Evolutionary conservation across 2,797 vertebrate genomes (phyloP).

Genomic region (Sebastes hubbsi): DNA sequence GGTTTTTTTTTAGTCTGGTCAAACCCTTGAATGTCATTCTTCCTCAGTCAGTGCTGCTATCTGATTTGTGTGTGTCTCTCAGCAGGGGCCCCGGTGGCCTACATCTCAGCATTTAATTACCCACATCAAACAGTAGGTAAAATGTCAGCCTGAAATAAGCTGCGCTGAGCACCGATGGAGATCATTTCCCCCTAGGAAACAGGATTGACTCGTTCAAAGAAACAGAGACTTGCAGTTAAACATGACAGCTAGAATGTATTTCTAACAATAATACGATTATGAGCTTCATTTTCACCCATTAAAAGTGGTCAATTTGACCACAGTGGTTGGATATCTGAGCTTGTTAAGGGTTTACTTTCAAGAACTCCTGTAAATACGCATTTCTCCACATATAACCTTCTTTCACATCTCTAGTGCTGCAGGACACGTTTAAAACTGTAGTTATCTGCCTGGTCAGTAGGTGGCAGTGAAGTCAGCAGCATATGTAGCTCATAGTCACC

Average conservation of each 20-base stretch:
- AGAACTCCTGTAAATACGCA: neutral
- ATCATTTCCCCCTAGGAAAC: slow-evolving; percentile 17
- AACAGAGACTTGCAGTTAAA: neutral
- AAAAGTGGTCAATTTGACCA: neutral
- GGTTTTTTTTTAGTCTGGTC: neutral
- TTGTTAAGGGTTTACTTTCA: neutral
- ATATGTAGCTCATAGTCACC: neutral
- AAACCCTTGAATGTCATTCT: slow-evolving; percentile 17
- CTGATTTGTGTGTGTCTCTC: slow-evolving; percentile 22
- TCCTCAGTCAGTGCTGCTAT: neutral
- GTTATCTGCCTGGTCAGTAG: slow-evolving; percentile 32
- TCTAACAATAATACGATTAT: neutral
- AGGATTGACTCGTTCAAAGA: neutral
- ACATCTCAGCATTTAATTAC: slow-evolving; percentile 71
- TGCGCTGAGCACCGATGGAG: slow-evolving; percentile 11
- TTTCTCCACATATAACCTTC: neutral
- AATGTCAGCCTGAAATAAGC: slow-evolving; percentile 73
- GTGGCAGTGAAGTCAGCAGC: slow-evolving; percentile 3
- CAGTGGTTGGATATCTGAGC: neutral
- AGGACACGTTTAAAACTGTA: neutral
- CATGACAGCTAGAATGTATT: neutral
- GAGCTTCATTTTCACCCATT: neutral
- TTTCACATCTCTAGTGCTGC: too few relatives aligned
- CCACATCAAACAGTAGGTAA: slow-evolving; percentile 68
- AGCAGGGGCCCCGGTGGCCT: slow-evolving; percentile 48